Evolutionary conservation across 2,888 invertebrate genomes (phyloP), one percentile per base, ranked within the genome.

Genomic region (Trachelus stipa): DNA sequence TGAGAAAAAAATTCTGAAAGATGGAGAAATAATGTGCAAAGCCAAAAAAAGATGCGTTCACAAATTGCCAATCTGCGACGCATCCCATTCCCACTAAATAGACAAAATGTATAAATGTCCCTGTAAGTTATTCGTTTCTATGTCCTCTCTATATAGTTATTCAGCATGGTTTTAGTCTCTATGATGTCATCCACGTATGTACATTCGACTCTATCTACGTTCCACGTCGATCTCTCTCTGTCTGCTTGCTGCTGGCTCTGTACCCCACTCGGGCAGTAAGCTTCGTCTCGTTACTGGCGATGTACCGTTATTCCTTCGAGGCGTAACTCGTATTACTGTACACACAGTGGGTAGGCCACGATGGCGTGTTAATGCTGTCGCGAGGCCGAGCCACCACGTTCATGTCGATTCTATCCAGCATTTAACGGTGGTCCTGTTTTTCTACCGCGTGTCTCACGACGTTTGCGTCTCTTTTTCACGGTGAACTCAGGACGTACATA

Each of bases 341-440:
- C 31, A 34, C 74, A 37, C 74, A 74, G 69, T 71, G 77, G 74
- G 77, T 75, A 77, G 77, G 74, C 77, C 74, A 75, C 69, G 68
- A 77, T 77, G 77, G 75, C 77, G 56, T 56, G 56, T 56, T 56
- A 56, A 56, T 56, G 56, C 56, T 56, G 56, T 56, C 56, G 56
- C 56, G 56, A 56, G 56, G 56, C 23, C 56, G 56, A 56, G 56
- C 56, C 56, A 56, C 56, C 23, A 23, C 23, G 56, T 56, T 56
- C 56, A 56, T 56, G 56, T 56, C 56, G 56, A 56, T 56, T 56
- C 56, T 56, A 56, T 56, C 56, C 56, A 56, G 56, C 9, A 56
- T 56, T 56, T 56, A 56, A 56, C 56, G 56, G 56, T 56, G 56
- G 56, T 56, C 56, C 56, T 56, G 56, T 56, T 56, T 56, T 56